Evolutionary conservation across 2,113 vertebrate species (phyloP), one percentile per base, ranked within the genome.

Genomic region (Otolemur garnettii): DNA sequence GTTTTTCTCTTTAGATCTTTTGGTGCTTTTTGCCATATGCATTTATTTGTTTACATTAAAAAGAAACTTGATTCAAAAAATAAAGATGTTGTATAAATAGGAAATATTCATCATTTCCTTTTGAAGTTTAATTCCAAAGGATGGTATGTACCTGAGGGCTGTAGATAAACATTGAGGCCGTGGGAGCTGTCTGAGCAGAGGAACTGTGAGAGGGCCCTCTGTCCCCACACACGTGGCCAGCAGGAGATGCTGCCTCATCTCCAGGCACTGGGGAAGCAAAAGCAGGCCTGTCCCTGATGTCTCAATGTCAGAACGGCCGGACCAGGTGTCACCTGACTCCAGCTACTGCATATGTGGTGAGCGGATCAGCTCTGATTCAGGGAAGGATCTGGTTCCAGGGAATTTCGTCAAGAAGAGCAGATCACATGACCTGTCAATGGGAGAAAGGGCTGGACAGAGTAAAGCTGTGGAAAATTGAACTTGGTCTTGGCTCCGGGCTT

Each of bases 381-480:
- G 97, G 92, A 95, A 97, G 90, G 97, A 94, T 97, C 96, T 64
- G 82, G 82, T 0, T 10, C 96, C 97, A 86, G 82, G 72, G 79
- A 95, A 96, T 95, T 30, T 26, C 90, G 96, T 95, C 95, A 92
- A 92, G 22, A 74, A 93, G 93, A 96, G 90, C 45, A 81, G 88
- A 92, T 75, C 96, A 15, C 13, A 91, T 62, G 81, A 84, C 42
- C 3, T 3, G 9, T 24, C 35, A 4, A n/a, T 0, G 22, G 64
- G 69, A 62, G 77, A 26, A 38, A 4, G 4, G 2, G 82, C 85
- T 17, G 10, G 19, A 35, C 10, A 0, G 18, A 0, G 17, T 7
- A 10, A 64, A 5, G 7, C n/a, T 1, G 1, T 17, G 87, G 93
- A 62, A 84, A 77, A 38, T 14, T 1, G 42, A 68, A 1, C 35